Percentiles rank a stretch among this genome's conserved stretches.
phyloP scores from a whole-genome alignment of 2,888 invertebrate genomes.

The Plebejus melissa region DNA sequence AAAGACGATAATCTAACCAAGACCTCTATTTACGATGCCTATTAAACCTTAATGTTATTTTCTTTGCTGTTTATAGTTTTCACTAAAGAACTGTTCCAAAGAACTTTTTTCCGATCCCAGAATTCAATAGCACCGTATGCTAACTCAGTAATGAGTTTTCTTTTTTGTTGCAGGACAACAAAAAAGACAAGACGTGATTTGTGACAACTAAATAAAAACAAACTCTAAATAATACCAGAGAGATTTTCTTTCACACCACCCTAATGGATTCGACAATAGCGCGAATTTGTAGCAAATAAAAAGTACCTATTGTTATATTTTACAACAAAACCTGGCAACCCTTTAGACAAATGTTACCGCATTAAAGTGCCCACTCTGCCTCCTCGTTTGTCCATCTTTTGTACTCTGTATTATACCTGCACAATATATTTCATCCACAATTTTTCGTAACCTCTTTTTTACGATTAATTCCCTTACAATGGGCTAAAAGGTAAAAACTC shows the following conservation, averaged over 20 bases:
- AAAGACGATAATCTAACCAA: too few relatives aligned
- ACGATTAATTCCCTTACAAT: not conserved
- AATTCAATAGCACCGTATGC: too few relatives aligned
- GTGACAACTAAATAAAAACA: not conserved
- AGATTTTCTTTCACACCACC: not conserved
- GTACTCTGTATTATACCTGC: not conserved
- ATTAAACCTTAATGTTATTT: too few relatives aligned
- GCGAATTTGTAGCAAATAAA: conserved; percentile 10
- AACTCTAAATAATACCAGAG: not conserved
- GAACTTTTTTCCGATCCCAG: too few relatives aligned
- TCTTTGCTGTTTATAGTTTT: too few relatives aligned
- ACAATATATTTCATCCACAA: conserved; percentile 15
- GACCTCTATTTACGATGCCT: too few relatives aligned
- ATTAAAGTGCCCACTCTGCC: conserved; percentile 12
- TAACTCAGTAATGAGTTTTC: too few relatives aligned
- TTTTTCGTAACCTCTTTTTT: not conserved
- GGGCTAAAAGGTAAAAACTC: not conserved
- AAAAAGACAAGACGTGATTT: too few relatives aligned
- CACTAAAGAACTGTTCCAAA: too few relatives aligned
- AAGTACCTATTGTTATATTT: not conserved
- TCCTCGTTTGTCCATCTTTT: conserved; percentile 24
- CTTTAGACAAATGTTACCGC: conserved; percentile 20
- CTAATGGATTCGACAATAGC: not conserved
- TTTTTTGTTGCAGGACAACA: too few relatives aligned
- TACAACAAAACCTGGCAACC: conserved; percentile 17